Evolutionary conservation across 2,888 invertebrate species (phyloP), one percentile per base, ranked within the genome.

Genomic region (Sturmia bella): DNA sequence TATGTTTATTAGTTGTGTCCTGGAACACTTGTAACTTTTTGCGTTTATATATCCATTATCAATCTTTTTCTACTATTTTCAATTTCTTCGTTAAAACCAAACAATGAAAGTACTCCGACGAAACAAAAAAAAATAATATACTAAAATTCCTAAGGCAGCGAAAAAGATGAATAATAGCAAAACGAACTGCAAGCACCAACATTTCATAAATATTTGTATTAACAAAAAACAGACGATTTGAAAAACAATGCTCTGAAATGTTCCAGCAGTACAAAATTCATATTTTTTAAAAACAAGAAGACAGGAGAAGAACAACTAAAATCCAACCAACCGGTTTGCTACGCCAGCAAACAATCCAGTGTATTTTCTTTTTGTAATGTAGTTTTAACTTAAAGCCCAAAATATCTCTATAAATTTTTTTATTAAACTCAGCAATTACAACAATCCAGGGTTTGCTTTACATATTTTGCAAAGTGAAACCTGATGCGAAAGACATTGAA

Each of bases 381-480:
- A 39, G 54, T 57, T 57, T 39, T 41, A 43, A 41, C 13, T 7
- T 41, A 12, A 57, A 75, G 39, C 13, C 37, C 45, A 21, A 15
- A 52, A 32, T 24, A 74, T 68, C 57, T 64, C 73, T 50, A 56
- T 57, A 50, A 50, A 37, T 32, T 37, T n/a, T 61, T 48, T 39
- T 24, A 11, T 15, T 12, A 24, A 41, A 9, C 11, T 7, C 41
- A 9, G 24, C 12, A 7, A 9, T 32, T 9, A 21, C 21, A 19
- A n/a, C n/a, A n/a, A n/a, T n/a, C n/a, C n/a, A 21, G 41, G 57
- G 17, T 52, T 59, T 19, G 9, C 7, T 15, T 11, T 19, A 32
- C 4, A 37, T 37, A 12, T 45, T 39, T 15, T 12, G 13, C 21
- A 39, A 11, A 13, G n/a, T 12, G 2, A 24, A 39, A 37, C 21